phyloP scores from a whole-genome alignment of 1,140 invertebrate genomes.

The Diabrotica virgifera region DNA sequence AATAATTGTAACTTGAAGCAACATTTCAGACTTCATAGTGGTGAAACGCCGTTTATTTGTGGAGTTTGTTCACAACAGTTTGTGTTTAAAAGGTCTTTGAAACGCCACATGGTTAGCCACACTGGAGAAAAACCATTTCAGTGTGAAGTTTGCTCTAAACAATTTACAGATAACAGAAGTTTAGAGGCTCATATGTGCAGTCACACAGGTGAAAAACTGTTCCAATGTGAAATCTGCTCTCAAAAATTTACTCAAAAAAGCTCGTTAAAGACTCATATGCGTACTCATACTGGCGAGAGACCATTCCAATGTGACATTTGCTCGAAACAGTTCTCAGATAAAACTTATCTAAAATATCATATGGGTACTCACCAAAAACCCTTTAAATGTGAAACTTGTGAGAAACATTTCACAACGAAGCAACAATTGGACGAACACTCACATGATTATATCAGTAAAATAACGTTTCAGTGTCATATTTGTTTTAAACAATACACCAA shows the following conservation, averaged over 20 bases:
- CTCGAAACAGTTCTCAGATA: not conserved
- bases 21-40: conserved; percentile 68
- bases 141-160: conserved; percentile 68
- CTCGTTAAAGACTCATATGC: conserved; percentile 1
- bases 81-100: conserved; percentile 57
- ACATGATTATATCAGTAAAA: conserved; percentile 59
- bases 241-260: conserved; percentile 62
- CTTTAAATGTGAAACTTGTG: conserved; percentile 9
- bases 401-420: not conserved
- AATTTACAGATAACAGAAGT: conserved; percentile 63
- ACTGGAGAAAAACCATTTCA: conserved; percentile 61
- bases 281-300: conserved; percentile 60
- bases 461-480: conserved; percentile 62
- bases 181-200: conserved; percentile 42
- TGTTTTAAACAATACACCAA: conserved; percentile 59
- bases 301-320: conserved; percentile 4
- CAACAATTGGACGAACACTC: not conserved
- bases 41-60: conserved; percentile 70
- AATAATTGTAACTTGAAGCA: conserved; percentile 66
- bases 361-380: not conserved
- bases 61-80: conserved; percentile 65
- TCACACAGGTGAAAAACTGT: conserved; percentile 58
- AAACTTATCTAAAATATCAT: conserved; percentile 3
- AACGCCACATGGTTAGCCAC: conserved; percentile 59
- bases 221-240: conserved; percentile 57